Evolutionary conservation across 2,888 invertebrate genomes (phyloP).

Genomic region (Frankliniella intonsa): DNA sequence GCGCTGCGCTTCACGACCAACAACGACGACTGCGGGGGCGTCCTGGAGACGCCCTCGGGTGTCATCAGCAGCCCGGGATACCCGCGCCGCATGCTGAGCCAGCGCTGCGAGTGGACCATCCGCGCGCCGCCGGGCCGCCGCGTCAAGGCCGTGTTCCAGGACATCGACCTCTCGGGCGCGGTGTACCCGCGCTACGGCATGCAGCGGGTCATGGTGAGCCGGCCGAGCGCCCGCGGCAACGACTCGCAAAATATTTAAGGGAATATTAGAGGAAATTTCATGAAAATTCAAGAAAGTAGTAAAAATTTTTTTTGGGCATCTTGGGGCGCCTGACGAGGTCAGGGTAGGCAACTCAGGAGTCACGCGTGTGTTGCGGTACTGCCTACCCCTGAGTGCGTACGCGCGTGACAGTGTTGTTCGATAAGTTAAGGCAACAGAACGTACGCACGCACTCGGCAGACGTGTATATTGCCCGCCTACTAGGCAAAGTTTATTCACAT

Average conservation of each 20-base stretch:
- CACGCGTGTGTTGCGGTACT: neutral
- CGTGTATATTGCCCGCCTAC: too few relatives aligned
- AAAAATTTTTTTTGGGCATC: too few relatives aligned
- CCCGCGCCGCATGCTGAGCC: conserved; percentile 51
- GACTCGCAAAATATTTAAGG: too few relatives aligned
- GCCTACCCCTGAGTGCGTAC: neutral
- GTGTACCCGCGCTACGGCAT: neutral
- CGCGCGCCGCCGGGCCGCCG: conserved; percentile 58
- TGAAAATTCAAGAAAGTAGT: too few relatives aligned
- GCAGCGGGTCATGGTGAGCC: neutral
- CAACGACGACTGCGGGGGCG: conserved; percentile 58
- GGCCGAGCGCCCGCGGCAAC: too few relatives aligned
- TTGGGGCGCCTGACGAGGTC: neutral
- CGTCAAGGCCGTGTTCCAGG: conserved; percentile 59
- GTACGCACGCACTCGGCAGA: too few relatives aligned
- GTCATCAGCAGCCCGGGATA: conserved; percentile 67
- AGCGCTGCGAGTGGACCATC: conserved; percentile 66
- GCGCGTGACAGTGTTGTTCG: too few relatives aligned
- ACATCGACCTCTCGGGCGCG: conserved; percentile 51
- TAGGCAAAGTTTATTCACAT: too few relatives aligned
- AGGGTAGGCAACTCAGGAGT: neutral
- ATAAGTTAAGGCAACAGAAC: too few relatives aligned
- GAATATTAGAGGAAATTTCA: too few relatives aligned
- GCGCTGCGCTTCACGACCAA: conserved; percentile 54
- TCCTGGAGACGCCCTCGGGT: conserved; percentile 59